Conservation (phyloP, 2,797 vertebrate species). For the Mico argentatus region DNA sequence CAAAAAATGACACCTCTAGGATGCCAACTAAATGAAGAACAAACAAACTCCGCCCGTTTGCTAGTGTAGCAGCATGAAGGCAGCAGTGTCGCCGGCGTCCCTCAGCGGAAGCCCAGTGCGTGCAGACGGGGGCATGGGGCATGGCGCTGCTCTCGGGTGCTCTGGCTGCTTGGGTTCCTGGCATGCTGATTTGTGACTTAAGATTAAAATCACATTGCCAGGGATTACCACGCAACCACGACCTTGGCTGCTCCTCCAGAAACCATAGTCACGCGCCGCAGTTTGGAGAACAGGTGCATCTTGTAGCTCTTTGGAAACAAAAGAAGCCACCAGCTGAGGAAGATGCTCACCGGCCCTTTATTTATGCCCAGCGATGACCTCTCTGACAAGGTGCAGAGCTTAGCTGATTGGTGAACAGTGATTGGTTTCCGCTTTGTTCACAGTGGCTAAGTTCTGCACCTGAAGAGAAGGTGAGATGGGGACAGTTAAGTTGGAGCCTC, state of each 20-base stretch:
- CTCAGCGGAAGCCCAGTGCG: background rate
- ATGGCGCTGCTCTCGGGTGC: slow-evolving; percentile 86
- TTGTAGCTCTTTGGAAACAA: slow-evolving; percentile 60
- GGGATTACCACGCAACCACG: slow-evolving; percentile 99
- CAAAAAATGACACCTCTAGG: background rate
- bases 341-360: slow-evolving; percentile 72
- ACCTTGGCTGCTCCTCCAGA: slow-evolving; percentile 90
- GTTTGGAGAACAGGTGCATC: slow-evolving; percentile 65
- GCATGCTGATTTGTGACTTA: slow-evolving; percentile 99
- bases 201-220: slow-evolving; percentile 99
- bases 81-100: no score
- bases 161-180: slow-evolving; percentile 99
- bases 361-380: slow-evolving; percentile 84
- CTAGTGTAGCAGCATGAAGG: background rate
- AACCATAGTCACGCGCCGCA: slow-evolving; percentile 79
- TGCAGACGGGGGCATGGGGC: background rate
- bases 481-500: slow-evolving; percentile 73
- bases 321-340: slow-evolving; percentile 68
- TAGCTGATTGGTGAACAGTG: slow-evolving; percentile 99
- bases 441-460: slow-evolving; percentile 99
- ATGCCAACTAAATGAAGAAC: background rate
- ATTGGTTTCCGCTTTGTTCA: slow-evolving; percentile 99
- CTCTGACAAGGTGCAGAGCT: slow-evolving; percentile 98
- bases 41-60: background rate
- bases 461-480: slow-evolving; percentile 92